Conservation (phyloP, 2,888 invertebrate genomes). For the Ectobius pallidus region DNA sequence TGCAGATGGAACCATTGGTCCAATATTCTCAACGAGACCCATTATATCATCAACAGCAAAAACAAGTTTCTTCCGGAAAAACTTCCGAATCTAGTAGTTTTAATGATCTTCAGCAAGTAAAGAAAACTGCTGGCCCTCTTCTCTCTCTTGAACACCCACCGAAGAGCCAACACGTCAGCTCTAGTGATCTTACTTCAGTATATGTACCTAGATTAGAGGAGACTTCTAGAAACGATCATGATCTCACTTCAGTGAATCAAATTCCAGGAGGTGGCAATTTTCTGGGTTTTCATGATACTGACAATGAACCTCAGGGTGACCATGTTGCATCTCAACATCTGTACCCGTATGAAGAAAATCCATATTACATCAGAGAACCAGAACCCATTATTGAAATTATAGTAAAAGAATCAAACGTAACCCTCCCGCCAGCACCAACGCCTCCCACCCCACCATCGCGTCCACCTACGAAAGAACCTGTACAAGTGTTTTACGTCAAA, state of each 20-base stretch:
- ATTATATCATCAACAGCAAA: slow-evolving; percentile 54
- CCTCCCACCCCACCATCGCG: slow-evolving; percentile 59
- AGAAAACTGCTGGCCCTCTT: not conserved
- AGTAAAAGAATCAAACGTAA: slow-evolving; percentile 87
- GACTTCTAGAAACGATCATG: not conserved
- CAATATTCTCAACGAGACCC: slow-evolving; percentile 83
- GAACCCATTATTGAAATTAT: slow-evolving; percentile 86
- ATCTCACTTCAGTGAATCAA: slow-evolving; percentile 15
- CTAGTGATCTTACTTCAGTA: slow-evolving; percentile 5
- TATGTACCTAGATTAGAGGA: not conserved
- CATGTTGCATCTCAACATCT: slow-evolving; percentile 30
- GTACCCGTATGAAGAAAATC: slow-evolving; percentile 22
- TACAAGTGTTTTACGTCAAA: slow-evolving; percentile 87
- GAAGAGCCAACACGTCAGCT: slow-evolving; percentile 26
- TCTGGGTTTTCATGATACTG: too few species aligned
- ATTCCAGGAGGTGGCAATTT: slow-evolving; percentile 18
- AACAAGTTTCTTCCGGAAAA: slow-evolving; percentile 20
- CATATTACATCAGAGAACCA: slow-evolving; percentile 50
- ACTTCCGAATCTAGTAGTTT: slow-evolving; percentile 2
- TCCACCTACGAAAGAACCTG: slow-evolving; percentile 60
- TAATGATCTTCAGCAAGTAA: slow-evolving; percentile 32
- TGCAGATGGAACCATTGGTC: slow-evolving; percentile 79
- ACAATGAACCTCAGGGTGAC: slow-evolving; percentile 48
- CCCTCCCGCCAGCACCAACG: slow-evolving; percentile 65
- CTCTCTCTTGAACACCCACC: slow-evolving; percentile 23